A percentile compares a stretch with the other conserved stretches of the same genome.
Evolutionary conservation across 2,113 vertebrate species (phyloP).

Genomic region (Lagenorhynchus albirostris): DNA sequence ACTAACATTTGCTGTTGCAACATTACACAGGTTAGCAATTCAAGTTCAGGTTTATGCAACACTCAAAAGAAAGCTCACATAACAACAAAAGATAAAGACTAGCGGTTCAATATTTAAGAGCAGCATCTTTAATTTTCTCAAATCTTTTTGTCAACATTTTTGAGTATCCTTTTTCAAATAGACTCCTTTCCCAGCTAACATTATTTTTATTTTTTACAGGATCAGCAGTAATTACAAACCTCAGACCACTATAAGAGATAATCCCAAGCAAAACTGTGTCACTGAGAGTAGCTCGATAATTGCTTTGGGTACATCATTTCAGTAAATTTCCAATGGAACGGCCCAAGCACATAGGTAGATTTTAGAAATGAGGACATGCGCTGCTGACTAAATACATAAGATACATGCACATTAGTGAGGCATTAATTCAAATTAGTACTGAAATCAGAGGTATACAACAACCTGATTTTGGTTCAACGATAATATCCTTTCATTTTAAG

Average conservation of each 20-base stretch:
- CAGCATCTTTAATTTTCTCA: slow-evolving; percentile 10
- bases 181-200: slow-evolving; percentile 12
- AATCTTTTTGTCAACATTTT: slow-evolving; percentile 6
- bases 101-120: neutral
- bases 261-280: slow-evolving; percentile 44
- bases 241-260: neutral
- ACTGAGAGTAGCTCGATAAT: neutral
- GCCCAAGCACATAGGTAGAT: neutral
- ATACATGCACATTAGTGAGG: neutral
- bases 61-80: slow-evolving; percentile 24
- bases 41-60: neutral
- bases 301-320: neutral
- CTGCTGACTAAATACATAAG: neutral
- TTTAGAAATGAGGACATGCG: neutral
- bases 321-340: neutral
- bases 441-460: slow-evolving; percentile 5
- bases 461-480: neutral
- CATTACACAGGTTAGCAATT: slow-evolving; percentile 22
- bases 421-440: neutral
- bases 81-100: slow-evolving; percentile 8
- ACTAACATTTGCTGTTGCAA: slow-evolving; percentile 51
- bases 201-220: slow-evolving; percentile 2
- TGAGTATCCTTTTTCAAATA: neutral
- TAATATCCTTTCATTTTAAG: neutral
- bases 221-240: neutral